Evolutionary conservation across 2,113 vertebrate genomes (phyloP), one percentile per base, ranked within the genome.

Genomic region (Alethe diademata): DNA sequence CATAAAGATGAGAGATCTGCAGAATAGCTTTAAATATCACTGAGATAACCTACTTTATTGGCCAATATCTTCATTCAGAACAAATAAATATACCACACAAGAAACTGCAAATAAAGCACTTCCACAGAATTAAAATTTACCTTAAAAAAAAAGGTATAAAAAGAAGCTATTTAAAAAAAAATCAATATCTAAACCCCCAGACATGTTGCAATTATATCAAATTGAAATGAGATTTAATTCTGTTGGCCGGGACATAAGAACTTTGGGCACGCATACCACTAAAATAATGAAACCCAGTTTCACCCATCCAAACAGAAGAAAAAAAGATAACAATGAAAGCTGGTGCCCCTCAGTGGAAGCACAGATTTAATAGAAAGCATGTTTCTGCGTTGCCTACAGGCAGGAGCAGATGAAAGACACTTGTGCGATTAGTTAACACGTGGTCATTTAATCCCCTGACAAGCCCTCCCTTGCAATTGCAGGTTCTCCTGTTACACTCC

Each of bases 381-480:
- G 82, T 96, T 93, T 78, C 88, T 24, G 3, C 15, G 18, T 17
- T 65, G 96, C 94, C 94, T 92, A 58, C 61, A 92, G 93, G 80
- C 88, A 88, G 45, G 36, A 96, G 56, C 96, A 96, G 98, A 97
- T 96, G 97, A 97, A 97, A 97, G 95, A 93, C 87, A 95, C 96
- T 96, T 94, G 95, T 93, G 86, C 1, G 72, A 96, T 93, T 94
- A 97, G 88, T 90, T 97, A 97, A 97, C 95, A 96, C 96, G 96
- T 93, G 93, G 93, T 88, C 85, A 94, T 95, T 83, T 75, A 78
- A 92, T 95, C 94, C 87, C 73, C 86, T 31, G 48, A 86, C 93
- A 96, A 96, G 47, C n/a, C 54, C 69, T 82, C 54, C 51, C 54
- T 72, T 60, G 57, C 81, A 78, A 26, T 19, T 48, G 64, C 66